A percentile compares a stretch with the other conserved stretches of the same genome.
Conservation (phyloP, 2,113 vertebrate species). For the Notarius quadriscutis region DNA sequence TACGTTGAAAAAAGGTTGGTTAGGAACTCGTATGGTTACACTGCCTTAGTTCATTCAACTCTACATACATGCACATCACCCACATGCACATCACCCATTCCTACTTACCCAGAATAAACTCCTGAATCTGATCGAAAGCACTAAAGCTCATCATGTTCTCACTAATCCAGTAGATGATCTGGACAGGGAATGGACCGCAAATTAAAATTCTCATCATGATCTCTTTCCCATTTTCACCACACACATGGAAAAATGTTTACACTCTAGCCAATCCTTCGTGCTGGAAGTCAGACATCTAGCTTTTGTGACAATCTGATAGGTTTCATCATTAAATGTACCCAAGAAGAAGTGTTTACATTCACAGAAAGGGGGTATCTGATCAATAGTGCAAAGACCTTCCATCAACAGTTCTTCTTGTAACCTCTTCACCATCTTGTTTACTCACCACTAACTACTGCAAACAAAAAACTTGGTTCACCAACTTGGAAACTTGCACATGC, state of each 20-base stretch:
- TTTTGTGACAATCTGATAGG: neutral
- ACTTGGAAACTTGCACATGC: neutral
- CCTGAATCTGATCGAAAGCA: slow-evolving; percentile 90
- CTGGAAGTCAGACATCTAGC: neutral
- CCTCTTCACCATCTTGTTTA: neutral
- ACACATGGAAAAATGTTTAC: neutral
- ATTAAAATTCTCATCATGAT: neutral
- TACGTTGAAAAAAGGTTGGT: slow-evolving; percentile 55
- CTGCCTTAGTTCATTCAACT: neutral
- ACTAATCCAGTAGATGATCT: slow-evolving; percentile 91
- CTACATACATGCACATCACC: neutral
- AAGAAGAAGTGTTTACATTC: neutral
- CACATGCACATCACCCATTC: neutral
- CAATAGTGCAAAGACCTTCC: neutral
- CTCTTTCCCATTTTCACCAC: neutral
- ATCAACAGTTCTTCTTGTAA: neutral
- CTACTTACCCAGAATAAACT: slow-evolving; percentile 89
- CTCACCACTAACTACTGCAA: neutral
- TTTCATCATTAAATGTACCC: neutral
- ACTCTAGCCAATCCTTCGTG: neutral
- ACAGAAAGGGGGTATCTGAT: neutral
- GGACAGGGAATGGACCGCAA: slow-evolving; percentile 1
- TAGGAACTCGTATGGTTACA: neutral
- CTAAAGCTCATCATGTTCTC: slow-evolving; percentile 78
- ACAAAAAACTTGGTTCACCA: neutral